Percentiles rank a stretch among this genome's conserved stretches.
Conservation (phyloP, 2,113 vertebrate genomes). For the Eublepharis macularius region DNA sequence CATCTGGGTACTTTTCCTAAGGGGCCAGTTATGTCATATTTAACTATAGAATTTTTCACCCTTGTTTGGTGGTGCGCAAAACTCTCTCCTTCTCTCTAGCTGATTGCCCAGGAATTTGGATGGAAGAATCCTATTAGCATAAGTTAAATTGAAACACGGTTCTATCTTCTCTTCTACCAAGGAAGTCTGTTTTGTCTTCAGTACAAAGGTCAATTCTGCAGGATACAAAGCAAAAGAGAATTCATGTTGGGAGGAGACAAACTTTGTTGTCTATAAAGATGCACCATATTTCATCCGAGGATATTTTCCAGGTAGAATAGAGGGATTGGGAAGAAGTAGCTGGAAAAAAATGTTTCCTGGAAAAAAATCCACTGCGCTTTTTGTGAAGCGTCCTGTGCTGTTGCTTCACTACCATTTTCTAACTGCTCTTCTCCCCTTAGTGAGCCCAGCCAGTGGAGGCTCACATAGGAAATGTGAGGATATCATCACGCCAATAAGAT, state of each 20-base stretch:
- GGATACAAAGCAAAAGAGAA: background rate
- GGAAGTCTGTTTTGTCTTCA: background rate
- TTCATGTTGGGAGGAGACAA: background rate
- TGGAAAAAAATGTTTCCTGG: background rate
- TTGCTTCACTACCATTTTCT: background rate
- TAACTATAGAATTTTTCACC: background rate
- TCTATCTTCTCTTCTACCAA: background rate
- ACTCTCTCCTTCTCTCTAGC: background rate
- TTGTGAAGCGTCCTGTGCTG: background rate
- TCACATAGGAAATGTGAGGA: background rate
- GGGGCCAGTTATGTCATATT: background rate
- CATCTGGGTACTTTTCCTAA: slow-evolving; percentile 40
- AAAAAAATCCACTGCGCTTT: too few species aligned
- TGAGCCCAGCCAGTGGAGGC: background rate
- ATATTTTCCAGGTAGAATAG: background rate
- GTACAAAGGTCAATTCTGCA: background rate
- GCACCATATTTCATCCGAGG: background rate
- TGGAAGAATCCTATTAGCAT: background rate
- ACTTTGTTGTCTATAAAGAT: background rate
- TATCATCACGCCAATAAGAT: background rate
- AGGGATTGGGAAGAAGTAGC: background rate
- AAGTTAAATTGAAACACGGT: background rate
- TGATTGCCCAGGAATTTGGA: background rate
- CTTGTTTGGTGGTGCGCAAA: background rate
- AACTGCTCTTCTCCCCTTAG: background rate